A percentile compares a stretch with the other conserved stretches of the same genome.
These are phyloP conservation scores for Tholera decimalis DNA, from an alignment of 2,888 invertebrate genomes.

Conservation along the genomic window DNA sequence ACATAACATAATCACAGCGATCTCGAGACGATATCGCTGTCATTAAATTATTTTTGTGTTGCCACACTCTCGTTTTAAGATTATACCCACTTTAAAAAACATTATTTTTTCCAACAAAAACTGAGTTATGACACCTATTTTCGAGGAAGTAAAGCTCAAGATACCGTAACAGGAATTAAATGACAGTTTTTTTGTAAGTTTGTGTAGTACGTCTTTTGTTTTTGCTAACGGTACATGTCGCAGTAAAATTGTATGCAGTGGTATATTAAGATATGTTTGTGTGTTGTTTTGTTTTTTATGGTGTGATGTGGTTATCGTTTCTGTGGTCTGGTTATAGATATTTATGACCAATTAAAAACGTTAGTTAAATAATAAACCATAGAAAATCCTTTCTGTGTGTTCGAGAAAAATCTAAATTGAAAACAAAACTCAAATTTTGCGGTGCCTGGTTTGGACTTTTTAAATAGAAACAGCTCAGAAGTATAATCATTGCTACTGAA, in stretches of 20 bases:
- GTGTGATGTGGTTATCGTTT: constrained; percentile 31
- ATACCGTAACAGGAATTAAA: constrained; percentile 26
- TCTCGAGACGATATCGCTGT: constrained; percentile 71
- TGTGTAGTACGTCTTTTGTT: constrained; percentile 66
- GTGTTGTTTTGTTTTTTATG: constrained; percentile 31
- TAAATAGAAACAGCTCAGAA: not conserved
- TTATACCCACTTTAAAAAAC: constrained; percentile 56
- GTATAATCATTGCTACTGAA: not conserved
- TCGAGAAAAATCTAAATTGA: not conserved
- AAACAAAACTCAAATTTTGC: not conserved
- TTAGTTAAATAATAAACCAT: not conserved
- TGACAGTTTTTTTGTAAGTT: constrained; percentile 39
- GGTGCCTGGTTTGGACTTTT: not conserved
- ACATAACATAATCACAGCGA: constrained; percentile 71
- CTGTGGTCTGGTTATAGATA: constrained; percentile 10
- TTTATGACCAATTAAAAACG: constrained; percentile 3
- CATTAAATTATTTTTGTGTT: constrained; percentile 78
- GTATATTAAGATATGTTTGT: constrained; percentile 61
- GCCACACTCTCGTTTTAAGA: constrained; percentile 64
- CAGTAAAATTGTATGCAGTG: constrained; percentile 64
- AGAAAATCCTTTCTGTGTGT: not conserved
- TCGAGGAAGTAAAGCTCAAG: constrained; percentile 39
- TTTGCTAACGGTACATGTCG: constrained; percentile 73
- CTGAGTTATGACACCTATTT: constrained; percentile 14
- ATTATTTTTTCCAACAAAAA: constrained; percentile 29